phyloP scores from a whole-genome alignment of 2,113 vertebrate species.

The Brienomyrus longianalis region DNA sequence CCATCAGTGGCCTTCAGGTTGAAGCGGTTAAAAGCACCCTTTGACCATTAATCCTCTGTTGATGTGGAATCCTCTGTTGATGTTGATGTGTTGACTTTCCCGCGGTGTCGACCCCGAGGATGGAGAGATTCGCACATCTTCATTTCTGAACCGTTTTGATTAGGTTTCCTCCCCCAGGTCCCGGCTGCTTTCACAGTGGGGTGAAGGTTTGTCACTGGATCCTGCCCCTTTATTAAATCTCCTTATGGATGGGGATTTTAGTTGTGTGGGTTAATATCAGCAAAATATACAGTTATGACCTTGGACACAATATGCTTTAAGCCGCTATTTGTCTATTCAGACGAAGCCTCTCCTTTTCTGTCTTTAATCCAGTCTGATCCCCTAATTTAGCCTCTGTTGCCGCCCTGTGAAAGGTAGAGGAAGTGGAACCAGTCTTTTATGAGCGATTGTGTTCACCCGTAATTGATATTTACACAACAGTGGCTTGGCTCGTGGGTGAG shows the following conservation, averaged over 20 bases:
- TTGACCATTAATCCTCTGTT: conserved; percentile 36
- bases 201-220: not conserved
- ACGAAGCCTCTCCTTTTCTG: not conserved
- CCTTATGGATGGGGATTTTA: not conserved
- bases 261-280: not conserved
- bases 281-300: not conserved
- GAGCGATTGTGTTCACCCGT: not conserved
- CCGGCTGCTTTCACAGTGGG: not conserved
- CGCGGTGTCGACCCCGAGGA: not conserved
- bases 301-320: not conserved
- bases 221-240: conserved; percentile 22
- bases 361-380: not conserved
- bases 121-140: conserved; percentile 6
- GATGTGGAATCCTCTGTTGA: conserved; percentile 42
- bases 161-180: not conserved
- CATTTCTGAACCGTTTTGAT: not conserved
- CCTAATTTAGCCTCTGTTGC: not conserved
- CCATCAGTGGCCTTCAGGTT: conserved; percentile 16
- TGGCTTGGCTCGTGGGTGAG: not conserved
- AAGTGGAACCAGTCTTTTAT: conserved; percentile 4
- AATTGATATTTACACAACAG: conserved; percentile 5
- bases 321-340: not conserved
- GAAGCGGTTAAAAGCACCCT: conserved; percentile 45
- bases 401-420: not conserved
- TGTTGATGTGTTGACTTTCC: conserved; percentile 36